Evolutionary conservation across 2,888 invertebrate species (phyloP).

Genomic region (Amphimallon solstitiale): DNA sequence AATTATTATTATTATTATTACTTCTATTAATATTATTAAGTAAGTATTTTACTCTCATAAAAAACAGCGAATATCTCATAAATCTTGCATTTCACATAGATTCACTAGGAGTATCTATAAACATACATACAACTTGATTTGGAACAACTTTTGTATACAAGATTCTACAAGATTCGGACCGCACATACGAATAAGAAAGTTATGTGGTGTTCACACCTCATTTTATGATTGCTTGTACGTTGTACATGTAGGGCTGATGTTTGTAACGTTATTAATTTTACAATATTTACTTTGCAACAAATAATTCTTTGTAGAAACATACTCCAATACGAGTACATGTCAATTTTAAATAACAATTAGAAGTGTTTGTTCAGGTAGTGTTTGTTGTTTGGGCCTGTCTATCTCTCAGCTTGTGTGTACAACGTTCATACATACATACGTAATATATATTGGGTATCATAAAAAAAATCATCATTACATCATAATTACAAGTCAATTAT

Average conservation of each 20-base stretch:
- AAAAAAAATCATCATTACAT: slow-evolving; percentile 36
- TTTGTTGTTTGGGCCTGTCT: slow-evolving; percentile 10
- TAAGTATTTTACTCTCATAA: no score
- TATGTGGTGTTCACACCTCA: no score
- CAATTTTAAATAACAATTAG: slow-evolving; percentile 6
- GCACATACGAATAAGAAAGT: no score
- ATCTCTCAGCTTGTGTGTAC: slow-evolving; percentile 7
- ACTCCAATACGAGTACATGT: slow-evolving; percentile 6
- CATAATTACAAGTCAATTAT: slow-evolving; percentile 41
- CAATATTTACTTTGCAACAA: neutral
- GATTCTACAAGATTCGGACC: no score
- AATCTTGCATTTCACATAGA: no score
- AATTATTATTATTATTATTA: no score
- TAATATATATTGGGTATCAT: slow-evolving; percentile 18
- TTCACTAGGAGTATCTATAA: no score
- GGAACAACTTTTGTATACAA: no score
- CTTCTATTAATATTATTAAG: no score
- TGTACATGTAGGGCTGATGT: neutral
- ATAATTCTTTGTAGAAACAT: neutral
- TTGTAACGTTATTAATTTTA: neutral
- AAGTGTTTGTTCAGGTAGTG: neutral
- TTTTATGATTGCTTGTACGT: no score
- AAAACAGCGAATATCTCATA: no score
- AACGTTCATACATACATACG: neutral
- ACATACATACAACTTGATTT: no score